Evolutionary conservation across 2,888 invertebrate genomes (phyloP), one percentile per base, ranked within the genome.

Genomic region (Dilophus febrilis): DNA sequence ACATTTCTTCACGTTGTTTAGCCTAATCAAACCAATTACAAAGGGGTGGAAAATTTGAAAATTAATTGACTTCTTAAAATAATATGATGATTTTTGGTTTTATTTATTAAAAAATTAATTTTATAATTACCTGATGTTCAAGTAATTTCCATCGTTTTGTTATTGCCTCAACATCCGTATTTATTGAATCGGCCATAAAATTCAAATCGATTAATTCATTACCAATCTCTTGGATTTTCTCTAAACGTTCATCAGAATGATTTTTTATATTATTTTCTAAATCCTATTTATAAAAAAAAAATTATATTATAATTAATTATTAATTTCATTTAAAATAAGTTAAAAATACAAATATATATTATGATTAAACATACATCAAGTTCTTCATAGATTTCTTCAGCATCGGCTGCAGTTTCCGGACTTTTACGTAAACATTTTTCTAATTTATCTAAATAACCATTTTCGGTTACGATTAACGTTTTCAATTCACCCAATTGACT

Each of bases 301-400:
- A 40, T n/a, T 33, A 26, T 11, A 19, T 32, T 35, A 17, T 4
- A 40, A 17, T 13, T 22, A 22, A 22, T 22, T 22, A 22, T 22
- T 6, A 22, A 22, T 22, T 22, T 22, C 22, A 22, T 31, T 31
- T 11, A 31, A 31, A 6, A 11, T 6, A 11, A 31, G n/a, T 31
- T 27, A 31, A 31, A 11, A 11, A 31, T n/a, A 11, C 10, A 30
- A 6, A 11, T 33, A 40, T 6, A 16, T 17, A 19, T 14, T 12
- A 10, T 35, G 35, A 35, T 27, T 27, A 27, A 34, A 67, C 72
- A 68, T 58, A 84, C 84, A 61, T 87, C 87, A 32, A 91, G 70
- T 55, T 87, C 83, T 56, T 88, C 90, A 28, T 86, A 83, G 47
- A 88, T 79, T 64, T 91, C 90, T 65, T 92, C 91, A 2, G 90